A percentile compares a stretch with the other conserved stretches of the same genome.
phyloP scores from a whole-genome alignment of 2,888 invertebrate species.

The Gymnosoma rotundatum region DNA sequence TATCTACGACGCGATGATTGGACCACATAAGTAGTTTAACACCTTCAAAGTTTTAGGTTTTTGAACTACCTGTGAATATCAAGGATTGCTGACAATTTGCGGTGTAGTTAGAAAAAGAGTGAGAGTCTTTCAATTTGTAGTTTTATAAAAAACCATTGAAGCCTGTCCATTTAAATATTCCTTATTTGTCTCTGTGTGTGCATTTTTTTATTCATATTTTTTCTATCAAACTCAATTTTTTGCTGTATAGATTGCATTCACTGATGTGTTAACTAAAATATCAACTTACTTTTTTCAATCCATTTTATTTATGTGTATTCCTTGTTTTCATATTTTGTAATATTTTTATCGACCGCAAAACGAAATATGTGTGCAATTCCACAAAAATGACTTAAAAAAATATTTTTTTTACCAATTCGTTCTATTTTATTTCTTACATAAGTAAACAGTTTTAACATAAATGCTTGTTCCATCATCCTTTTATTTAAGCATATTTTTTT shows the following conservation, averaged over 20 bases:
- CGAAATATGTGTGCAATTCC: slow-evolving; percentile 15
- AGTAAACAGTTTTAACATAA: slow-evolving; percentile 50
- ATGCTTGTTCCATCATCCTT: slow-evolving; percentile 31
- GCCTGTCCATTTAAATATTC: background rate
- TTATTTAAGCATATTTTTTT: slow-evolving; percentile 17
- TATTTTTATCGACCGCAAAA: slow-evolving; percentile 53
- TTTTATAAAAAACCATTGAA: background rate
- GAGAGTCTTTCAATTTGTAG: background rate
- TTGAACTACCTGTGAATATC: too few species aligned
- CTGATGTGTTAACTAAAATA: slow-evolving; percentile 41
- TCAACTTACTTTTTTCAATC: slow-evolving; percentile 11
- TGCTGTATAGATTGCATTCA: slow-evolving; percentile 2
- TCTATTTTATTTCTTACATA: slow-evolving; percentile 30
- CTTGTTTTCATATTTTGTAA: slow-evolving; percentile 1
- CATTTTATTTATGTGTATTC: background rate
- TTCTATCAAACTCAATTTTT: background rate
- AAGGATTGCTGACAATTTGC: too few species aligned
- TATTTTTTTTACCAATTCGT: background rate
- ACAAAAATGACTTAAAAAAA: slow-evolving; percentile 25
- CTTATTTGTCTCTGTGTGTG: background rate
- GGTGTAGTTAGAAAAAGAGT: too few species aligned
- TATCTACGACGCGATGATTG: too few species aligned
- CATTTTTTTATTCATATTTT: background rate
- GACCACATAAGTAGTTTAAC: too few species aligned
- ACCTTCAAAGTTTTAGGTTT: too few species aligned